Percentiles rank a stretch among this genome's conserved stretches.
phyloP scores from a whole-genome alignment of 2,888 invertebrate genomes.

The Neuroscelio doddi region DNA sequence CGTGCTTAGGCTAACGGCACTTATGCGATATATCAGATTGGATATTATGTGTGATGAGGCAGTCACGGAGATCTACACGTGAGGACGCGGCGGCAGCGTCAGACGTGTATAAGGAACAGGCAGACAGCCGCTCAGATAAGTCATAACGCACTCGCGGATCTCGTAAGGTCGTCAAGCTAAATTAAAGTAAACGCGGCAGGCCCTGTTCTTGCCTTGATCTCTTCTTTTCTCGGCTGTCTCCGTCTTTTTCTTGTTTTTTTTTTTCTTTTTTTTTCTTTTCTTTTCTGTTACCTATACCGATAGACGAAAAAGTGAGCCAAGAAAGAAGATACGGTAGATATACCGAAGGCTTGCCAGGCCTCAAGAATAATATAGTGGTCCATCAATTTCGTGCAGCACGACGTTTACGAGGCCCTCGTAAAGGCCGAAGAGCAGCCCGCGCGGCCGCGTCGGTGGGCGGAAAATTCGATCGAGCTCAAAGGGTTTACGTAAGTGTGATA shows the following conservation, averaged over 20 bases:
- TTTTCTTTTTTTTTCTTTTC: constrained; percentile 27
- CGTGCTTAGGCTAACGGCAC: too few species aligned
- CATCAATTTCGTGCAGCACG: constrained; percentile 54
- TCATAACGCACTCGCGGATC: constrained; percentile 6
- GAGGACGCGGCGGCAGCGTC: too few species aligned
- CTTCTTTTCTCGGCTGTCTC: too few species aligned
- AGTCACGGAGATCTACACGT: too few species aligned
- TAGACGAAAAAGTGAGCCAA: constrained; percentile 5
- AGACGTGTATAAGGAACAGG: too few species aligned
- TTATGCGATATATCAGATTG: too few species aligned
- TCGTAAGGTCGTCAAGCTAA: constrained; percentile 30
- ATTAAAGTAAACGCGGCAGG: constrained; percentile 24
- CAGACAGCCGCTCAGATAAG: too few species aligned
- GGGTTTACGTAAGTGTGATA: constrained; percentile 24
- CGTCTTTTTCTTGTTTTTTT: too few species aligned
- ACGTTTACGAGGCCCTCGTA: constrained; percentile 64
- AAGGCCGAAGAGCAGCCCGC: constrained; percentile 52
- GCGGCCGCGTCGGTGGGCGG: constrained; percentile 42
- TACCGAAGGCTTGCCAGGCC: constrained; percentile 18
- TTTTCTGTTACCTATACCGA: constrained; percentile 9
- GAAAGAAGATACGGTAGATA: constrained; percentile 16
- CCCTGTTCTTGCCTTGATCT: constrained; percentile 15
- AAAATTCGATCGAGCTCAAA: constrained; percentile 39
- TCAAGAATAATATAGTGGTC: constrained; percentile 53
- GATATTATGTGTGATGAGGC: too few species aligned